Percentiles rank a stretch among this genome's conserved stretches.
phyloP scores from a whole-genome alignment of 2,888 invertebrate genomes.

The Thelaira solivaga region DNA sequence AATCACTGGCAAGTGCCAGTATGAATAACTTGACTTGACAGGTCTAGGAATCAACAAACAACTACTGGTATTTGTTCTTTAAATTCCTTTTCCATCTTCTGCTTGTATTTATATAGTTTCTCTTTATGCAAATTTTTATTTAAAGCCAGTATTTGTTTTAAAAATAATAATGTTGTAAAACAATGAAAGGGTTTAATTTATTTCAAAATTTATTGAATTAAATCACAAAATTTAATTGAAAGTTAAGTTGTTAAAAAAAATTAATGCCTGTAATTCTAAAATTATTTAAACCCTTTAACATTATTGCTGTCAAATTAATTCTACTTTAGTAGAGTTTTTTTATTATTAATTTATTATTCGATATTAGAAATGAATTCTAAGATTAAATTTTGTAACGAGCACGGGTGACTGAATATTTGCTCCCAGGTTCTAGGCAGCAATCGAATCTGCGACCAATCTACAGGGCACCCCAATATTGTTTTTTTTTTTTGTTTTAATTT shows the following conservation, averaged over 20 bases:
- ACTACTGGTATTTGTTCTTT: conserved; percentile 55
- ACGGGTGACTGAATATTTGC: too few relatives aligned
- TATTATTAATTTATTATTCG: too few relatives aligned
- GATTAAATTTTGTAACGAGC: too few relatives aligned
- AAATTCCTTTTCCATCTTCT: background rate
- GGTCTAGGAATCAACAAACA: conserved; percentile 52
- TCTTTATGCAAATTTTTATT: conserved; percentile 22
- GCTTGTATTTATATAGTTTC: background rate
- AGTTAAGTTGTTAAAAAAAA: conserved; percentile 47
- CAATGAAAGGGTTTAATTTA: conserved; percentile 29
- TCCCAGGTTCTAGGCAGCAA: too few relatives aligned
- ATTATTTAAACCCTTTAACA: background rate
- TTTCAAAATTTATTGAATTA: conserved; percentile 27
- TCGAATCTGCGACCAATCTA: too few relatives aligned
- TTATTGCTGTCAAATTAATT: too few relatives aligned
- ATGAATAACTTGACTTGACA: conserved; percentile 57
- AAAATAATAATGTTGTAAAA: conserved; percentile 49
- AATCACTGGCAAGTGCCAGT: conserved; percentile 53
- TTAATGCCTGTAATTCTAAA: background rate
- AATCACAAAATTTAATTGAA: conserved; percentile 26
- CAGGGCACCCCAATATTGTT: too few relatives aligned
- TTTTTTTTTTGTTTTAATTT: too few relatives aligned
- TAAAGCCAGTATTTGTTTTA: background rate
- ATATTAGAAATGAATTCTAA: too few relatives aligned
- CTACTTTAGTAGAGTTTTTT: too few relatives aligned